phyloP scores from a whole-genome alignment of 1,140 invertebrate genomes.

The Drosophila tsacasi region DNA sequence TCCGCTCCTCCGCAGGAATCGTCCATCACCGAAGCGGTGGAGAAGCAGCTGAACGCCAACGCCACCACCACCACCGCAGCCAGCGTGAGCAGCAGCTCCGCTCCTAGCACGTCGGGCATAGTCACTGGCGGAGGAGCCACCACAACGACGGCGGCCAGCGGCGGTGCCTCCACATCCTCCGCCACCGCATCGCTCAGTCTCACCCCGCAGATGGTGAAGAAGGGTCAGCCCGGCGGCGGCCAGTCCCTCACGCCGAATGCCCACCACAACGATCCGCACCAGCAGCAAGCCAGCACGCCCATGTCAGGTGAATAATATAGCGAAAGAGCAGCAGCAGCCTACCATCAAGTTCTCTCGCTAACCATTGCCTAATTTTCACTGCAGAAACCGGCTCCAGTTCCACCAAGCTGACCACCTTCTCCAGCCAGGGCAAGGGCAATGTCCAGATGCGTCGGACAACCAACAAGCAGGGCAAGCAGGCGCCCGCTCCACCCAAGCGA shows the following conservation, averaged over 20 bases:
- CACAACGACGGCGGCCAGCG: conserved; percentile 51
- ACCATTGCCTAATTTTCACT: neutral
- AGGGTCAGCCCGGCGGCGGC: conserved; percentile 86
- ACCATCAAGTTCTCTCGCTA: neutral
- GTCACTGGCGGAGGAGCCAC: conserved; percentile 24
- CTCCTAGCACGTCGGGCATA: conserved; percentile 28
- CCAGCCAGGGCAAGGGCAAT: conserved; percentile 87
- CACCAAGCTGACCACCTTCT: conserved; percentile 89
- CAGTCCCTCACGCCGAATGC: conserved; percentile 54
- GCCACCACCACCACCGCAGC: conserved; percentile 27
- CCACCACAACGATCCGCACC: conserved; percentile 70
- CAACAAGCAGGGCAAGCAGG: conserved; percentile 95
- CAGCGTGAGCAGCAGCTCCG: conserved; percentile 37
- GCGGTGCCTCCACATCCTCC: conserved; percentile 59
- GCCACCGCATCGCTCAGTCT: conserved; percentile 86
- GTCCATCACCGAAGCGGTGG: conserved; percentile 89
- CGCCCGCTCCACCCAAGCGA: conserved; percentile 96
- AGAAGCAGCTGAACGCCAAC: conserved; percentile 92
- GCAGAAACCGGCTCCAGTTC: conserved; percentile 87
- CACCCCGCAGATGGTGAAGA: conserved; percentile 90
- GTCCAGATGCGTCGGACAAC: conserved; percentile 95
- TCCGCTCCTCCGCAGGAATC: conserved; percentile 85
- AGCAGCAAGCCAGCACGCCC: conserved; percentile 75
- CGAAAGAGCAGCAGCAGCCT: accelerated
- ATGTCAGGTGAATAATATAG: conserved; percentile 74